phyloP scores from a whole-genome alignment of 1,140 invertebrate genomes.

The Doryteuthis pealeii region DNA sequence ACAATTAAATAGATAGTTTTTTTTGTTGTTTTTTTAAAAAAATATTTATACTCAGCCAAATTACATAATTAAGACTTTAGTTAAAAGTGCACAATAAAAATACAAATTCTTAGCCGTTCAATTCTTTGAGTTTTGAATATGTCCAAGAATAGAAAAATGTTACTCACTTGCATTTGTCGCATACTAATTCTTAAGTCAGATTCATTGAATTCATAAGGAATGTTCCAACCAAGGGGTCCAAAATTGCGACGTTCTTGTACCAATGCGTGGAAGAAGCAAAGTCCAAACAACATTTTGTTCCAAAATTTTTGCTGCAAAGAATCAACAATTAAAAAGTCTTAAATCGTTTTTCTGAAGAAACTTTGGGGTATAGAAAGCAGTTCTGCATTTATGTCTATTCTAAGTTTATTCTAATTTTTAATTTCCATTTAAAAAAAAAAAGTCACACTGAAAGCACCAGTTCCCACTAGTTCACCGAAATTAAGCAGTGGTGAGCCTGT shows the following conservation, averaged over 20 bases:
- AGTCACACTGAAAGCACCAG: no score
- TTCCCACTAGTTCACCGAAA: no score
- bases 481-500: no score
- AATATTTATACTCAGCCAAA: no score
- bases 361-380: no score
- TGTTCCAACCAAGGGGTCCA: constrained; percentile 62
- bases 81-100: no score
- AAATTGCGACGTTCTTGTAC: constrained; percentile 62
- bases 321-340: neutral
- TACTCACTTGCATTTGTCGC: constrained; percentile 59
- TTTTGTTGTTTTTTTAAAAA: no score
- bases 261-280: constrained; percentile 61
- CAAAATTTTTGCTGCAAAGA: constrained; percentile 48
- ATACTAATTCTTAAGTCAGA: constrained; percentile 60
- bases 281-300: constrained; percentile 61
- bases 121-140: no score
- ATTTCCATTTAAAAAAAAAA: no score
- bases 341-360: neutral
- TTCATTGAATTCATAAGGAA: constrained; percentile 62
- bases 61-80: no score
- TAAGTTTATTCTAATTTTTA: neutral
- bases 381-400: neutral
- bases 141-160: neutral
- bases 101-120: no score
- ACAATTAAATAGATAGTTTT: no score